Evolutionary conservation across 2,888 invertebrate species (phyloP).

Genomic region (Hirudinaria manillensis): DNA sequence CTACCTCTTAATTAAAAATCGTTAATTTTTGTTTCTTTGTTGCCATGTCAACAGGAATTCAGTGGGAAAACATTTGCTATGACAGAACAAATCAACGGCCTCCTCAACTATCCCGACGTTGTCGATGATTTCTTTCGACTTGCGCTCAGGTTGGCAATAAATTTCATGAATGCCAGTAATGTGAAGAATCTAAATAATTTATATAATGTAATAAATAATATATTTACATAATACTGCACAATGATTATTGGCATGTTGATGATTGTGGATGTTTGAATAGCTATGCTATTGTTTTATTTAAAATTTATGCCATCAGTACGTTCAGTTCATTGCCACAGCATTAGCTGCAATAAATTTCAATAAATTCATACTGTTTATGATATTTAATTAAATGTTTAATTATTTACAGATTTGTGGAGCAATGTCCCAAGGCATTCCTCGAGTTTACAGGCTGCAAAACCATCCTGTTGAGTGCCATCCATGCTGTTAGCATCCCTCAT

Average conservation of each 20-base stretch:
- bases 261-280: background rate
- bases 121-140: slow-evolving; percentile 92
- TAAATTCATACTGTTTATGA: too few species aligned
- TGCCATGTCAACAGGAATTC: slow-evolving; percentile 49
- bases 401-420: slow-evolving; percentile 67
- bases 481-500: slow-evolving; percentile 80
- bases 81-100: slow-evolving; percentile 70
- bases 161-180: background rate
- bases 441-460: slow-evolving; percentile 68
- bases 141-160: slow-evolving; percentile 25
- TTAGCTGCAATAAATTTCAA: too few species aligned
- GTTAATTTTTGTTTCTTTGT: background rate
- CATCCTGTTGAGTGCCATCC: slow-evolving; percentile 74
- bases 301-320: background rate
- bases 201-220: too few species aligned
- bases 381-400: too few species aligned
- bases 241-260: too few species aligned
- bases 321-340: background rate
- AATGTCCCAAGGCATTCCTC: slow-evolving; percentile 76
- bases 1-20: background rate
- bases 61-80: slow-evolving; percentile 59
- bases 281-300: background rate
- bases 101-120: slow-evolving; percentile 89
- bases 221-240: too few species aligned
- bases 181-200: too few species aligned